Evolutionary conservation across 2,113 vertebrate species (phyloP).

Genomic region (Seriola aureovittata): DNA sequence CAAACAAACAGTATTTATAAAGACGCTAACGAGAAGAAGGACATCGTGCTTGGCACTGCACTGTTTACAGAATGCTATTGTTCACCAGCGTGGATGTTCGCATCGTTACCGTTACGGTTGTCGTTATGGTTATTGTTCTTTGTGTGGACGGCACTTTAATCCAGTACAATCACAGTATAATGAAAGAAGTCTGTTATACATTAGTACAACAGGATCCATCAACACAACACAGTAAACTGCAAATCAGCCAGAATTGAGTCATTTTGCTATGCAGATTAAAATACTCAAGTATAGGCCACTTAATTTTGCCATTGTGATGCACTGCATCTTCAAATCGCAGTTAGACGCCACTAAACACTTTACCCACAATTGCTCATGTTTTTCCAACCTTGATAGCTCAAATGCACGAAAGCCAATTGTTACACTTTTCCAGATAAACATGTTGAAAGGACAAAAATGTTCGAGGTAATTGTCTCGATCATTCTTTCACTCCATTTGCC

Average conservation of each 20-base stretch:
- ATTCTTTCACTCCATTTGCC: background rate
- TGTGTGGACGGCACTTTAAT: background rate
- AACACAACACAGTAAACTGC: background rate
- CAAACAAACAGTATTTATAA: too few species aligned
- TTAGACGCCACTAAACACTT: background rate
- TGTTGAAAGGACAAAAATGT: constrained; percentile 16
- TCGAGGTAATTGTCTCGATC: constrained; percentile 5
- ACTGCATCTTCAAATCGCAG: background rate
- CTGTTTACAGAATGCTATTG: too few species aligned
- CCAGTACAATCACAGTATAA: background rate
- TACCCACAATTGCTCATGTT: background rate
- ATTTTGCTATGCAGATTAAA: background rate
- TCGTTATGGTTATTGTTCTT: too few species aligned
- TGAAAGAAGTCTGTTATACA: background rate
- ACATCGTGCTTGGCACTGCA: too few species aligned
- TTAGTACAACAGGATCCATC: too few species aligned
- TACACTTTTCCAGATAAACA: constrained; percentile 4
- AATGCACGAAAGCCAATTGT: background rate
- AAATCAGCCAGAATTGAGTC: background rate
- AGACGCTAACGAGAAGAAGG: too few species aligned
- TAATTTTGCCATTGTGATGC: too few species aligned
- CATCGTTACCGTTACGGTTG: too few species aligned
- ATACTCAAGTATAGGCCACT: background rate
- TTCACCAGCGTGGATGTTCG: too few species aligned
- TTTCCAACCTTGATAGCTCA: background rate